Evolutionary conservation across 2,888 invertebrate species (phyloP), one percentile per base, ranked within the genome.

Genomic region (Lochmaea capreae): DNA sequence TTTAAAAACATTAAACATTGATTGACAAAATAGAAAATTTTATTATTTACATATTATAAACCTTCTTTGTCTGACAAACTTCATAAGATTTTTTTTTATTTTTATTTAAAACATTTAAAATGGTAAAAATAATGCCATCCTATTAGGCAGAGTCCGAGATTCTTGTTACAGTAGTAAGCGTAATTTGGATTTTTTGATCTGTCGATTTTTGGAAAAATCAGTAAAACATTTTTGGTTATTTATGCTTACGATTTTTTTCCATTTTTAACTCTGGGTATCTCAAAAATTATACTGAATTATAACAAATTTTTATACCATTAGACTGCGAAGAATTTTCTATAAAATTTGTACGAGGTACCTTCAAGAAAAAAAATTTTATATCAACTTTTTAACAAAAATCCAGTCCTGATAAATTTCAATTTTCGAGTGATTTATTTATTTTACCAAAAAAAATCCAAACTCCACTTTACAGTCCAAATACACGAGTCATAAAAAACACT

Each of bases 1-100:
- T 80, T 73, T 63, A 73, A 78, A 79, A 79, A 77, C 70, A 72
- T 74, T 67, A 77, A 78, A 68, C 42, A 73, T 69, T 76, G 43
- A 76, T 72, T 71, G 68, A 75, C 67, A 76, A 76, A 73, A 76
- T 78, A 77, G 74, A 76, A 76, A 79, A 74, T 74, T 72, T 71
- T 62, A 77, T 71, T 71, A 76, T 74, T 66, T 71, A 76, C 71
- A 76, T 76, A 68, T 54, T 33, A 33, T 33, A 72, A 71, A 62
- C 46, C 57, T 73, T 71, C 62, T 68, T 67, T 67, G 54, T 71
- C 65, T 57, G 65, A 65, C 65, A 74, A 65, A 66, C 58, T 66
- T 75, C 74, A 75, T 75, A 75, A 75, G 74, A 75, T 66, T 39
- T 14, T 3, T 43, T 73, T 65, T 42, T 16, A 8, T 33, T 67